phyloP scores from a whole-genome alignment of 2,113 vertebrate genomes.

The Catharus minimus region DNA sequence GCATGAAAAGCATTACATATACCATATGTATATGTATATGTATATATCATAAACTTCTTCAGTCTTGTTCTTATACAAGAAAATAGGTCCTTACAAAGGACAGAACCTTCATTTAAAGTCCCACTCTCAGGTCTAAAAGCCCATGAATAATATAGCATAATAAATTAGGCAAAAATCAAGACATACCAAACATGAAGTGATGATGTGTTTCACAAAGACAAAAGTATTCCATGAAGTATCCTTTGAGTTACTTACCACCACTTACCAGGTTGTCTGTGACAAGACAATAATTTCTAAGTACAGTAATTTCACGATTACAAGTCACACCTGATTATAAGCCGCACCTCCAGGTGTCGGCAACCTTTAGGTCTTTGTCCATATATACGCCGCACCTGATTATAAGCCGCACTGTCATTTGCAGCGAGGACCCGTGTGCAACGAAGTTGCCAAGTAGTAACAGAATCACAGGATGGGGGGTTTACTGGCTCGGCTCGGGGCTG shows the following conservation, averaged over 20 bases:
- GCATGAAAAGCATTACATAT: not conserved
- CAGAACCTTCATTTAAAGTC: not conserved
- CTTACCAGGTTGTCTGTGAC: not conserved
- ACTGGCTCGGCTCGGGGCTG: too few relatives aligned
- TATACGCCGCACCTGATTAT: too few relatives aligned
- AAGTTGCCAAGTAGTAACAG: too few relatives aligned
- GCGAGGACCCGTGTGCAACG: too few relatives aligned
- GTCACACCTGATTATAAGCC: too few relatives aligned
- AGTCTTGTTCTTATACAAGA: not conserved
- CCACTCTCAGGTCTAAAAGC: not conserved
- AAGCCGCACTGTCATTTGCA: too few relatives aligned
- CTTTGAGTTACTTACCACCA: not conserved
- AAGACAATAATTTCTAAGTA: not conserved
- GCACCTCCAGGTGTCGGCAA: too few relatives aligned
- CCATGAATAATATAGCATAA: not conserved
- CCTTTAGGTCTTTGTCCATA: too few relatives aligned
- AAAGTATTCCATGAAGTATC: not conserved
- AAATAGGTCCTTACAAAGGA: not conserved
- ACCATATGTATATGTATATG: too few relatives aligned
- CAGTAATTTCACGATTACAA: too few relatives aligned
- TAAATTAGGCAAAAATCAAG: not conserved
- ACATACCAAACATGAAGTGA: not conserved
- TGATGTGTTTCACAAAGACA: not conserved
- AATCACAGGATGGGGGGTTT: too few relatives aligned
- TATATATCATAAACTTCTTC: not conserved